Conservation (phyloP, 2,797 vertebrate genomes). For the Labroides dimidiatus region DNA sequence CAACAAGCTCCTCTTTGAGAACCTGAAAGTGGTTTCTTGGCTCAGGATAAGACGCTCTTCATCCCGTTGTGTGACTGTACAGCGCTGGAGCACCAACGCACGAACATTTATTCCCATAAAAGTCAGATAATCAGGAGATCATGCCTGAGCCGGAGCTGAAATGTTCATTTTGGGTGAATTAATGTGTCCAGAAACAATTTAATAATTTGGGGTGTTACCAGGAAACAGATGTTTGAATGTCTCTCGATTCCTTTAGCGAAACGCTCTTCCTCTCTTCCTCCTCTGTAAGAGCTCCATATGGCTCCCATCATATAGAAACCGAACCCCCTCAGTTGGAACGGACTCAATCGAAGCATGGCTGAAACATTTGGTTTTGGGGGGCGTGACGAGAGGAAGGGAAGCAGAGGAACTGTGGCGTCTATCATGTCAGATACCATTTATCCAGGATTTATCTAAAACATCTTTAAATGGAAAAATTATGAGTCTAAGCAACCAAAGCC, state of each 20-base stretch:
- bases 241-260: constrained; percentile 5
- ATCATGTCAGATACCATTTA: not conserved
- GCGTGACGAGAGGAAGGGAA: not conserved
- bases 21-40: not conserved
- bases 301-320: constrained; percentile 35
- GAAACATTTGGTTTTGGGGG: not conserved
- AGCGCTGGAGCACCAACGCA: not conserved
- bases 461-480: no score
- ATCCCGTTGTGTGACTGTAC: constrained; percentile 1
- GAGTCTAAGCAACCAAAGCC: no score
- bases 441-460: no score
- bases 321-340: constrained; percentile 20
- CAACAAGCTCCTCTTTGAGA: not conserved
- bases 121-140: not conserved
- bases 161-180: not conserved
- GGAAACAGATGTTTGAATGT: constrained; percentile 32
- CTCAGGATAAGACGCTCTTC: not conserved
- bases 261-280: not conserved
- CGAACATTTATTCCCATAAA: not conserved
- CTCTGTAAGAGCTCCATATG: constrained; percentile 16
- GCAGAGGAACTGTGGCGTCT: not conserved
- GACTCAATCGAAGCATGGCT: not conserved
- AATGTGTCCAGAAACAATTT: not conserved
- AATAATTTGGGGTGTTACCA: not conserved
- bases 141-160: not conserved